These are phyloP conservation scores for Himalopsyche japonica DNA, from an alignment of 2,888 invertebrate genomes.

Conservation along the genomic window DNA sequence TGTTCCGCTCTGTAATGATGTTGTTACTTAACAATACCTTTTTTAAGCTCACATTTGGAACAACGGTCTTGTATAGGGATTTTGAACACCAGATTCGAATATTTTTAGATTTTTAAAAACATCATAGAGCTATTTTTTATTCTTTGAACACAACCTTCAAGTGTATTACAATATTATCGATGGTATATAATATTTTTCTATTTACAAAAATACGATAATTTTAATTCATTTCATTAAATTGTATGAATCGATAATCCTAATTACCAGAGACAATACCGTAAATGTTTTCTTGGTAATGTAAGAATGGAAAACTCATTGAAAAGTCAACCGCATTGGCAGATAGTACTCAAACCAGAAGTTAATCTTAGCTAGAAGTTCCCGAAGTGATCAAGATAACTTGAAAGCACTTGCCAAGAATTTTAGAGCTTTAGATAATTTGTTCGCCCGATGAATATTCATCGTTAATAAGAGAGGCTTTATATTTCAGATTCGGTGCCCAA, in stretches of 20 bases:
- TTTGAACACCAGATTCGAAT: too few relatives aligned
- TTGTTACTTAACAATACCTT: too few relatives aligned
- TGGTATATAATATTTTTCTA: too few relatives aligned
- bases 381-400: neutral
- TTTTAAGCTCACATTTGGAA: too few relatives aligned
- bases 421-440: neutral
- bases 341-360: neutral
- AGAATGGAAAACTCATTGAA: neutral
- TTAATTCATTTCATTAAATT: too few relatives aligned
- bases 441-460: neutral
- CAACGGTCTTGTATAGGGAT: too few relatives aligned
- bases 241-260: neutral
- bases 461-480: neutral
- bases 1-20: too few relatives aligned
- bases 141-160: too few relatives aligned
- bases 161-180: too few relatives aligned
- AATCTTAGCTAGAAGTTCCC: neutral
- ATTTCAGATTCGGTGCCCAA: neutral
- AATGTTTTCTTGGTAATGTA: neutral
- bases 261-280: neutral
- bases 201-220: too few relatives aligned
- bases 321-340: neutral
- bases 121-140: too few relatives aligned
- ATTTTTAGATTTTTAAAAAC: too few relatives aligned
- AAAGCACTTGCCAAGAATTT: neutral